A percentile compares a stretch with the other conserved stretches of the same genome.
Evolutionary conservation across 30 jellyfish, hydroid and myxozoan species (phyloP).

Genomic region (Aurelia aurita complex sp. Pacific): DNA sequence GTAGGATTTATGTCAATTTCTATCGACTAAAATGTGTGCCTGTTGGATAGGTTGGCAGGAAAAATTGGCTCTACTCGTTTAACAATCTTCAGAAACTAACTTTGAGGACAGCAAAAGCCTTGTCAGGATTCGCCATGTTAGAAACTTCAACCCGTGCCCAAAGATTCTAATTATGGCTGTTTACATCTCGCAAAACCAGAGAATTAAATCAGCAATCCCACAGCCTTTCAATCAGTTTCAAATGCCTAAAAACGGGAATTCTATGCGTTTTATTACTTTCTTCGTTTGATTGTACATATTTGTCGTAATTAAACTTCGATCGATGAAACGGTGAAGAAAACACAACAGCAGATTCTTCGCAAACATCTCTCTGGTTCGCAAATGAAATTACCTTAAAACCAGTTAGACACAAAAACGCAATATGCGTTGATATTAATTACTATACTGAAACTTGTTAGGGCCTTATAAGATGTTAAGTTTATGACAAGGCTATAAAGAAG

Average conservation of each 20-base stretch:
- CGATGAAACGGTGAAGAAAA: not conserved
- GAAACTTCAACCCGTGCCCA: constrained; percentile 37
- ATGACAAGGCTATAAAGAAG: constrained; percentile 17
- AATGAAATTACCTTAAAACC: constrained; percentile 49
- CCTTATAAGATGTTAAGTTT: not conserved
- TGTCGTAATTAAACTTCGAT: constrained; percentile 14
- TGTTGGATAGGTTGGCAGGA: no score
- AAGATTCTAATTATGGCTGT: constrained; percentile 43
- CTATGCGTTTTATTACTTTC: constrained; percentile 28
- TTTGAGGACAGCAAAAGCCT: no score
- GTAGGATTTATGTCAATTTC: no score
- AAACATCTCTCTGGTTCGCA: constrained; percentile 24
- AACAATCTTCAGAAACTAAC: no score
- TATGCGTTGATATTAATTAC: not conserved
- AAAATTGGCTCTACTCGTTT: no score
- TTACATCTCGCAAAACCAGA: constrained; percentile 52
- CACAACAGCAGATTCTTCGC: not conserved
- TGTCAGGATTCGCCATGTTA: constrained; percentile 38
- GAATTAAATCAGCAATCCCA: constrained; percentile 58
- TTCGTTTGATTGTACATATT: constrained; percentile 8
- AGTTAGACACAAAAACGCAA: constrained; percentile 18
- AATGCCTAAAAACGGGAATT: constrained; percentile 44
- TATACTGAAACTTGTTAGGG: not conserved
- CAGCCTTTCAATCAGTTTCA: constrained; percentile 55
- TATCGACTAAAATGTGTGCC: no score